These are phyloP conservation scores for Alloplasta piceator DNA, from an alignment of 2,888 invertebrate species.

Conservation along the genomic window DNA sequence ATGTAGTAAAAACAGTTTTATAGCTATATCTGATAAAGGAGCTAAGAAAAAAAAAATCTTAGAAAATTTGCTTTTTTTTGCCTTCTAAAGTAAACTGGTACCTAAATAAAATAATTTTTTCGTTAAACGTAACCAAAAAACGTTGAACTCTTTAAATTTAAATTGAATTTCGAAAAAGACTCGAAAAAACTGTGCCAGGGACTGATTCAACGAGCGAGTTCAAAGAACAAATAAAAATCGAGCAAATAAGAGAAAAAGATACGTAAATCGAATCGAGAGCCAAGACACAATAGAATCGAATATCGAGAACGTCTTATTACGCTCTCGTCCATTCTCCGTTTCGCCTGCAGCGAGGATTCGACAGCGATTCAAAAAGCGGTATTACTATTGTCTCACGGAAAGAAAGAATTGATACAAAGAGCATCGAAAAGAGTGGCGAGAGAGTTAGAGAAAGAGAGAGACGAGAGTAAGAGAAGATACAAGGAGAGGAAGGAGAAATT, in stretches of 20 bases:
- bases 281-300: conserved; percentile 31
- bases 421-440: conserved; percentile 10
- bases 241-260: conserved; percentile 51
- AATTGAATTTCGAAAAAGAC: no score
- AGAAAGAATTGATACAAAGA: conserved; percentile 21
- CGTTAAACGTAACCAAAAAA: no score
- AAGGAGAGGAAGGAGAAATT: conserved; percentile 67
- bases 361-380: conserved; percentile 32
- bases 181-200: not conserved
- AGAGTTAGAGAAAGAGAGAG: conserved; percentile 31
- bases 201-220: conserved; percentile 23
- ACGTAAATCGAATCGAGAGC: conserved; percentile 19
- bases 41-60: no score
- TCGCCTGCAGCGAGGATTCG: conserved; percentile 46
- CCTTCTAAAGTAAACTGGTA: no score
- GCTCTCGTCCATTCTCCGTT: conserved; percentile 70
- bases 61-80: no score
- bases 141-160: no score
- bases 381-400: conserved; percentile 5
- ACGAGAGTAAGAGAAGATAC: conserved; percentile 25
- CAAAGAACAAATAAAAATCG: conserved; percentile 64
- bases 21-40: no score
- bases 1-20: no score
- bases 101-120: no score
- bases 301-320: conserved; percentile 62